phyloP scores from a whole-genome alignment of 2,113 vertebrate species.

The Notechis scutatus region DNA sequence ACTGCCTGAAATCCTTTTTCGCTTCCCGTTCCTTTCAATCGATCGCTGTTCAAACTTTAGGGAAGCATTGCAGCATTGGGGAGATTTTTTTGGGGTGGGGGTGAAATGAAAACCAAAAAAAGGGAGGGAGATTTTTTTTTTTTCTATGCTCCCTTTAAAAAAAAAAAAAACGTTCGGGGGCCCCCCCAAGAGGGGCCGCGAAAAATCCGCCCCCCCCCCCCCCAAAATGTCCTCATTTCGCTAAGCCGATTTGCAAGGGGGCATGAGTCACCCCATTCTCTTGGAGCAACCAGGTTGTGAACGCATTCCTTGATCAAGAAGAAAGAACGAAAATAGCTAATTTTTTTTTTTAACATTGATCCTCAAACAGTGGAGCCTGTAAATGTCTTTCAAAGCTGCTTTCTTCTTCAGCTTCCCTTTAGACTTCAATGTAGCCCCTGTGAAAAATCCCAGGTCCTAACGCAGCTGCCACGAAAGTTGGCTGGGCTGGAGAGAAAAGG shows the following conservation, averaged over 20 bases:
- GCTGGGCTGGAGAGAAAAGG: neutral
- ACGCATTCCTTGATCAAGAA: neutral
- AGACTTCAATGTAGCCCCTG: neutral
- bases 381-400: neutral
- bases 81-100: neutral
- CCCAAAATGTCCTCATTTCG: neutral
- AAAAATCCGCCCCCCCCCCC: neutral
- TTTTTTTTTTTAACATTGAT: neutral
- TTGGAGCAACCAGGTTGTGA: neutral
- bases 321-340: too few relatives aligned
- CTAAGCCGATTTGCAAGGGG: neutral
- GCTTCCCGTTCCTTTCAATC: neutral
- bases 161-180: neutral
- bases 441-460: neutral
- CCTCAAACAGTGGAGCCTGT: neutral
- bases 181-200: neutral
- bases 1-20: neutral
- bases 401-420: constrained; percentile 14
- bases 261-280: neutral
- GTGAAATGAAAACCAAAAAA: too few relatives aligned
- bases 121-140: too few relatives aligned
- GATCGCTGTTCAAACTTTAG: neutral
- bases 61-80: too few relatives aligned
- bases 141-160: neutral
- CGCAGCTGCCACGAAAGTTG: constrained; percentile 15